These are phyloP conservation scores for Dioctria linearis DNA, from an alignment of 2,888 invertebrate species.

Conservation along the genomic window DNA sequence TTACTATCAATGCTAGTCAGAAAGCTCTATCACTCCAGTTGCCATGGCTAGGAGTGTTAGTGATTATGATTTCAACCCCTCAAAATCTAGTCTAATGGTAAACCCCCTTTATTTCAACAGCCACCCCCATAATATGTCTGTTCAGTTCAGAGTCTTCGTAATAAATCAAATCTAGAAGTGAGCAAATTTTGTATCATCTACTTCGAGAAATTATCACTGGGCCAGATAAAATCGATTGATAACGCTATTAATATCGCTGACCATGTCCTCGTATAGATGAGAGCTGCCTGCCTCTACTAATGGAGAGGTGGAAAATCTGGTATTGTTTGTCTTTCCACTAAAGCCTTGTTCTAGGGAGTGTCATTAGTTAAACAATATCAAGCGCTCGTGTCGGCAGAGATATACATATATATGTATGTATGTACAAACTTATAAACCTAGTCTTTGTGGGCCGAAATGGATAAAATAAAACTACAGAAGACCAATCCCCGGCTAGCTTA, in stretches of 20 bases:
- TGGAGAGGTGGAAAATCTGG: conserved; percentile 19
- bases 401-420: not conserved
- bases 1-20: not conserved
- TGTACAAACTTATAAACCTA: not conserved
- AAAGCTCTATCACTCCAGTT: not conserved
- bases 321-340: conserved; percentile 21
- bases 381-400: not conserved
- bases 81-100: not conserved
- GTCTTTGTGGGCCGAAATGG: not conserved
- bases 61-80: not conserved
- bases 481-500: not conserved
- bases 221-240: conserved; percentile 55
- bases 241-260: conserved; percentile 55
- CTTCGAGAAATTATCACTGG: conserved; percentile 47
- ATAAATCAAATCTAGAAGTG: conserved; percentile 54
- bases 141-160: conserved; percentile 31
- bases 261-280: not conserved
- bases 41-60: not conserved
- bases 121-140: conserved; percentile 8
- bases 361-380: conserved; percentile 22
- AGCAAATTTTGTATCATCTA: conserved; percentile 55
- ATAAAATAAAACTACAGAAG: conserved; percentile 3
- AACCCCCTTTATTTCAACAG: not conserved
- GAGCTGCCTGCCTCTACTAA: not conserved
- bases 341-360: not conserved